Percentiles rank a stretch among this genome's conserved stretches.
These are phyloP conservation scores for Crioceris asparagi DNA, from an alignment of 2,888 invertebrate species.

Conservation along the genomic window DNA sequence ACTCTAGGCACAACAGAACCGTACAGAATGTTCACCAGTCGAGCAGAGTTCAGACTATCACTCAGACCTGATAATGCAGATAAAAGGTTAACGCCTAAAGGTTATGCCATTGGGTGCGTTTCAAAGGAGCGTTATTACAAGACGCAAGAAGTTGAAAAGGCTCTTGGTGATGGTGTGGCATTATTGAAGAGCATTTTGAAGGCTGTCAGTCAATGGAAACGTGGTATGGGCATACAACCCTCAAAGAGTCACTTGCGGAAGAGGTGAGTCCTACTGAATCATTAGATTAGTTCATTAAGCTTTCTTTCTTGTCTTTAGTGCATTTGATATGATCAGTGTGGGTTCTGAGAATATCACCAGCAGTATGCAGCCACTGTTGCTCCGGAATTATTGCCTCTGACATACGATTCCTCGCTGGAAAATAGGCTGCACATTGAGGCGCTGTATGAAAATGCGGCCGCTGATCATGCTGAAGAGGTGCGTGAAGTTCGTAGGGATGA, in stretches of 20 bases:
- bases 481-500: constrained; percentile 57
- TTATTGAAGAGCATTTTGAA: constrained; percentile 44
- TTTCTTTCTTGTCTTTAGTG: constrained; percentile 37
- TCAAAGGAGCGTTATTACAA: constrained; percentile 47
- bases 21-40: constrained; percentile 84
- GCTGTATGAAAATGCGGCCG: constrained; percentile 47
- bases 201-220: constrained; percentile 47
- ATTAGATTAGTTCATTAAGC: too few relatives aligned
- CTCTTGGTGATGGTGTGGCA: constrained; percentile 43
- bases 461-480: constrained; percentile 51
- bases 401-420: constrained; percentile 36
- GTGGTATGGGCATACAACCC: constrained; percentile 36
- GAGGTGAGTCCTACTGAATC: too few relatives aligned
- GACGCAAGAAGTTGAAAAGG: constrained; percentile 36
- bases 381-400: constrained; percentile 41
- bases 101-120: constrained; percentile 58
- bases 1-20: constrained; percentile 75
- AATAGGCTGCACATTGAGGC: constrained; percentile 54
- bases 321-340: constrained; percentile 49
- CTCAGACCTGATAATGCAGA: constrained; percentile 75
- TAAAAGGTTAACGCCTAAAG: constrained; percentile 61
- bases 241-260: constrained; percentile 37
- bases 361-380: constrained; percentile 37
- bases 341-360: constrained; percentile 41
- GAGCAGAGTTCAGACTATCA: constrained; percentile 66